Evolutionary conservation across 2,113 vertebrate genomes (phyloP).

Genomic region (Odocoileus virginianus): DNA sequence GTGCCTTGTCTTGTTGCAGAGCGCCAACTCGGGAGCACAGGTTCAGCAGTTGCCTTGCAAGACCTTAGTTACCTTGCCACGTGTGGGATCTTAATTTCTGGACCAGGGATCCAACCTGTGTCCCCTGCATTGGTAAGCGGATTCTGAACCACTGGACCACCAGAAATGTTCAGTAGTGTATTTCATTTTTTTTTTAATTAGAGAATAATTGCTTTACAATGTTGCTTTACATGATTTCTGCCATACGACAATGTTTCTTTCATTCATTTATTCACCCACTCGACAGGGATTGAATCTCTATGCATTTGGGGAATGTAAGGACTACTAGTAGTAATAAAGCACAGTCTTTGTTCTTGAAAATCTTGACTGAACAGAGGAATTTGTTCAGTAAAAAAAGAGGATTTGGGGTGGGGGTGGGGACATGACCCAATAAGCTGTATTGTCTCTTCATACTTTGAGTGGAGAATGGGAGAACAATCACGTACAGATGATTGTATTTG

Average conservation of each 20-base stretch:
- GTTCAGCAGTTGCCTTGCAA: not conserved
- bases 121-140: rapidly evolving
- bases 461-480: not conserved
- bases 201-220: not conserved
- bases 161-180: not conserved
- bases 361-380: not conserved
- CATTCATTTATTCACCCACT: not conserved
- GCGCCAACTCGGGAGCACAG: not conserved
- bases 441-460: slow-evolving; percentile 9
- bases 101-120: not conserved
- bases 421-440: not conserved
- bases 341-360: not conserved
- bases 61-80: not conserved
- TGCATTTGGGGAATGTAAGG: not conserved
- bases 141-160: not conserved
- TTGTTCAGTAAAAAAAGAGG: not conserved
- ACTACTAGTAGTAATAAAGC: not conserved
- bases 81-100: not conserved
- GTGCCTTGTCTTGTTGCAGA: not conserved
- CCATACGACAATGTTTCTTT: not conserved
- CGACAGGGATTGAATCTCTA: not conserved
- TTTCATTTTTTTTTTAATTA: not conserved
- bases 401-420: not conserved
- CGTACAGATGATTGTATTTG: not conserved
- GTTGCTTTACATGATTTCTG: not conserved